Conservation (phyloP, 2,888 invertebrate genomes). For the Microdon myrmicae region DNA sequence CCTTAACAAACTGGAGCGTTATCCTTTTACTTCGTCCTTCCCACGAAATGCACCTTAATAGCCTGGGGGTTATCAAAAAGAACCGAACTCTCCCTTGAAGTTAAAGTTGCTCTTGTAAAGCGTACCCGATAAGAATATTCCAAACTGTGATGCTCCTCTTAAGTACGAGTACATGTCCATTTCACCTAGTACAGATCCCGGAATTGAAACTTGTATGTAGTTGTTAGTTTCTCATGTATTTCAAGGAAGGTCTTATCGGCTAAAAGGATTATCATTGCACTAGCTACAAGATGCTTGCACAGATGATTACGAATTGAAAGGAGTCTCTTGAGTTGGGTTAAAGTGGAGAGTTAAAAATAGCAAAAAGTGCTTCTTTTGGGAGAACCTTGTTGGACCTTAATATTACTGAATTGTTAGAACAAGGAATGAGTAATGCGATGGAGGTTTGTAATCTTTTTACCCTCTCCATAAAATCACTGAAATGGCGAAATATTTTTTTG, state of each 20-base stretch:
- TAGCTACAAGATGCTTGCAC: too few species aligned
- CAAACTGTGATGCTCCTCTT: neutral
- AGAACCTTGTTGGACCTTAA: too few species aligned
- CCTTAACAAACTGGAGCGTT: constrained; percentile 33
- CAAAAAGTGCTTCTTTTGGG: too few species aligned
- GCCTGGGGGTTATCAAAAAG: constrained; percentile 40
- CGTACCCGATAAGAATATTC: constrained; percentile 1
- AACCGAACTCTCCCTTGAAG: constrained; percentile 40
- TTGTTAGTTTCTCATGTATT: constrained; percentile 28
- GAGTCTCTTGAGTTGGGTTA: too few species aligned
- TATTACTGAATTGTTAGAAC: too few species aligned
- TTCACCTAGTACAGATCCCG: constrained; percentile 9
- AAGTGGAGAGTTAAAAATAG: too few species aligned
- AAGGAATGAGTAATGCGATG: too few species aligned
- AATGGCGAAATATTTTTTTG: too few species aligned
- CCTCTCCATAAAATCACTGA: too few species aligned
- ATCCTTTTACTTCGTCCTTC: constrained; percentile 34
- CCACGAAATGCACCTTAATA: constrained; percentile 50
- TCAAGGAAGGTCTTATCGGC: constrained; percentile 20
- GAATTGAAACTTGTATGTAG: constrained; percentile 8
- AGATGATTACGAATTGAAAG: too few species aligned
- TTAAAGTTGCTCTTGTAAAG: constrained; percentile 17
- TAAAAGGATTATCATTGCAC: constrained; percentile 44
- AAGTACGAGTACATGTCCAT: constrained; percentile 1
- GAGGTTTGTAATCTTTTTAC: too few species aligned